Evolutionary conservation across 2,113 vertebrate species (phyloP).

Genomic region (Fregata magnificens): DNA sequence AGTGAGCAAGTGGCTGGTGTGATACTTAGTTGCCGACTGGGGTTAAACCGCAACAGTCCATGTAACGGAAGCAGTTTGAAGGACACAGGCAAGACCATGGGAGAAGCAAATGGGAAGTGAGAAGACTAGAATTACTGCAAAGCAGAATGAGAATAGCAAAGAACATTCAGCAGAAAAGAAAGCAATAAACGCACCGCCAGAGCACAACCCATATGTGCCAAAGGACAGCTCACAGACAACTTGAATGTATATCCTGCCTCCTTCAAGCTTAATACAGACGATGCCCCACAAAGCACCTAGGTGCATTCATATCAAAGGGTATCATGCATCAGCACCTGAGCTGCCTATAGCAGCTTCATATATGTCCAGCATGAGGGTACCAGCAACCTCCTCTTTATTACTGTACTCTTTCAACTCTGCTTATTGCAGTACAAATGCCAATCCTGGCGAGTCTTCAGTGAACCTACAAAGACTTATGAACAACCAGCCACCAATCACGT

Average conservation of each 20-base stretch:
- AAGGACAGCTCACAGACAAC: neutral
- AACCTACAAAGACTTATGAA: neutral
- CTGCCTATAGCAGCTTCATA: neutral
- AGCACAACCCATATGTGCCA: neutral
- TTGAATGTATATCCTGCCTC: neutral
- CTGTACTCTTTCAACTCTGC: neutral
- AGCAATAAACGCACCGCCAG: neutral
- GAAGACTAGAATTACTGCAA: neutral
- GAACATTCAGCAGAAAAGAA: neutral
- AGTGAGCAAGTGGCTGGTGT: too few species aligned
- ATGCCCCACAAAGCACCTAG: neutral
- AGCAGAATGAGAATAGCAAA: neutral
- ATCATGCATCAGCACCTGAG: neutral
- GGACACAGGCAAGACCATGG: neutral
- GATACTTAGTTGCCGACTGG: too few species aligned
- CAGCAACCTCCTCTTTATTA: neutral
- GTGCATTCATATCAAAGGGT: neutral
- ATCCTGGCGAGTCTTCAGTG: neutral
- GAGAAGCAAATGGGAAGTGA: neutral
- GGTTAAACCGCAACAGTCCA: neutral
- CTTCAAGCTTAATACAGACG: neutral
- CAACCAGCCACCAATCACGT: rapidly evolving
- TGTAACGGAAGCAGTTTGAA: neutral
- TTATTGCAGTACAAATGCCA: neutral
- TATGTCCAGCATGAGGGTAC: neutral